Conservation (phyloP, 2,113 vertebrate species). For the Caranx ignobilis region DNA sequence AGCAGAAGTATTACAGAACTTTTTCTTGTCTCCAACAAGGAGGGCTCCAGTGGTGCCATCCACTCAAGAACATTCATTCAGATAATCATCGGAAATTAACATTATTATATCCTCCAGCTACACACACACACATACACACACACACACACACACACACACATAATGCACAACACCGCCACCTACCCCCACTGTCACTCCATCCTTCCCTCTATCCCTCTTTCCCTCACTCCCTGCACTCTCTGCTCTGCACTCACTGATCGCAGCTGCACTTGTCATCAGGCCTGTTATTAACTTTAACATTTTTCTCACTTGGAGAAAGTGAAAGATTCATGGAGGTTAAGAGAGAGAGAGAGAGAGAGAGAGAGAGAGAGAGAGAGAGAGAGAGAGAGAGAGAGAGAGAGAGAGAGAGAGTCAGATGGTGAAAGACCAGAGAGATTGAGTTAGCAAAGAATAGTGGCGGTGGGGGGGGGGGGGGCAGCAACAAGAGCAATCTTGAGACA, state of each 20-base stretch:
- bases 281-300: conserved; percentile 72
- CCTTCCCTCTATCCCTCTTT: conserved; percentile 19
- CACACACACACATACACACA: conserved; percentile 39
- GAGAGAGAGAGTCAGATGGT: conserved; percentile 37
- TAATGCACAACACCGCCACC: conserved; percentile 30
- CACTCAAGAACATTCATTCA: conserved; percentile 74
- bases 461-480: not conserved
- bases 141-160: conserved; percentile 5
- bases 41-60: conserved; percentile 46
- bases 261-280: conserved; percentile 76
- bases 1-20: conserved; percentile 58
- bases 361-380: not conserved
- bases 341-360: not conserved
- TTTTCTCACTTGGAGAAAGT: conserved; percentile 61
- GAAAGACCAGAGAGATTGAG: conserved; percentile 39
- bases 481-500: conserved; percentile 11
- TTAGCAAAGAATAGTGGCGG: conserved; percentile 6
- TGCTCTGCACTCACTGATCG: conserved; percentile 59
- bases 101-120: conserved; percentile 64
- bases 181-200: conserved; percentile 28
- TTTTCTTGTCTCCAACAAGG: conserved; percentile 45
- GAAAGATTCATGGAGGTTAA: conserved; percentile 18
- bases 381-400: not conserved
- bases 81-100: conserved; percentile 83
- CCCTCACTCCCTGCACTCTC: conserved; percentile 23